A percentile compares a stretch with the other conserved stretches of the same genome.
phyloP scores from a whole-genome alignment of 2,888 invertebrate species.

The Drosophila trichaetosa region DNA sequence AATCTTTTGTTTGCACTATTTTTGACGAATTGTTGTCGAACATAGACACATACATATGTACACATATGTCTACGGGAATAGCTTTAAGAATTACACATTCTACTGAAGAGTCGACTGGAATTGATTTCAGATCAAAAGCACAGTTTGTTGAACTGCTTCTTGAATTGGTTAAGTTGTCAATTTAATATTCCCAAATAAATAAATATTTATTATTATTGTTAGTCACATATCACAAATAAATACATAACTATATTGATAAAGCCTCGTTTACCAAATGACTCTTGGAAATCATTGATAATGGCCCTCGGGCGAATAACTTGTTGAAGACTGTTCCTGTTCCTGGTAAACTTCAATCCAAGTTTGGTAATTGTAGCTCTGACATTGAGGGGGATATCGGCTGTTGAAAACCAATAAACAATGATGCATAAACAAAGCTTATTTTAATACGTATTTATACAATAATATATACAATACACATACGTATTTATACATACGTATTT shows the following conservation, averaged over 20 bases:
- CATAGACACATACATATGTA: neutral
- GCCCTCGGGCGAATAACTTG: neutral
- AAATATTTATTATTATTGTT: neutral
- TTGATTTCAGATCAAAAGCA: neutral
- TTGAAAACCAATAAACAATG: neutral
- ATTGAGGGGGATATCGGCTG: rapidly evolving
- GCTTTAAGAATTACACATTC: neutral
- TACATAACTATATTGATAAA: neutral
- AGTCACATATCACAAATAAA: neutral
- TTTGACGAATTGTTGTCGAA: neutral
- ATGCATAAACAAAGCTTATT: too few relatives aligned
- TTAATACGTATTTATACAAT: too few relatives aligned
- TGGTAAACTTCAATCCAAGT: neutral
- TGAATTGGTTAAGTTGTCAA: neutral
- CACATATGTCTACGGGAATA: neutral
- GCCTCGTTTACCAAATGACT: too few relatives aligned
- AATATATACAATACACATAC: neutral
- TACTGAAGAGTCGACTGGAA: neutral
- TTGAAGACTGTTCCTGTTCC: neutral
- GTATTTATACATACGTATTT: neutral
- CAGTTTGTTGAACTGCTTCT: neutral
- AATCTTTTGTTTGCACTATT: slow-evolving; percentile 6
- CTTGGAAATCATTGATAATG: neutral
- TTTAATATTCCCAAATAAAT: neutral
- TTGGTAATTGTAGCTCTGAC: neutral